Evolutionary conservation across 2,113 vertebrate genomes (phyloP).

Genomic region (Haliaeetus leucogaster): DNA sequence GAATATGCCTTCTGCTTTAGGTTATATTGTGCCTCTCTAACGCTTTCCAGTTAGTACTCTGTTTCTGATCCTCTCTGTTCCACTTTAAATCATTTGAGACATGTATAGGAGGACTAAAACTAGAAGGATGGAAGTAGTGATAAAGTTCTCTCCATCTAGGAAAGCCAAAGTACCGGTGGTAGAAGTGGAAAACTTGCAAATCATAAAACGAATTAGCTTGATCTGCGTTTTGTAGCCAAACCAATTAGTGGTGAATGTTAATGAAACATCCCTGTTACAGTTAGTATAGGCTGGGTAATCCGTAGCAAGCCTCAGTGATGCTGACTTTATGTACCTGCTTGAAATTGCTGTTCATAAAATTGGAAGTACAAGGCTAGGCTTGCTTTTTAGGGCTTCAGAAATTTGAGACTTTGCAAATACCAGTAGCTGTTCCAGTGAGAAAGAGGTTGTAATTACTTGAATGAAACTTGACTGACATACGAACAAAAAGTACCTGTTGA

Average conservation of each 20-base stretch:
- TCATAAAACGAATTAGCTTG: neutral
- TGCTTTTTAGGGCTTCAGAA: neutral
- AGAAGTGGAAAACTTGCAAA: neutral
- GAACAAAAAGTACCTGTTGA: neutral
- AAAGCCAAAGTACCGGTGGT: neutral
- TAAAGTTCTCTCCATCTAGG: neutral
- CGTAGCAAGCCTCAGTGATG: neutral
- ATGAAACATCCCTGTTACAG: neutral
- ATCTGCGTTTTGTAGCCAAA: fast-evolving
- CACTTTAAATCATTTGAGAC: neutral
- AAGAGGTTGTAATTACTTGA: neutral
- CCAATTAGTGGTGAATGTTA: neutral
- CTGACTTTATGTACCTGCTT: neutral
- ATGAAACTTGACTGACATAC: neutral
- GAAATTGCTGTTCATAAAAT: neutral
- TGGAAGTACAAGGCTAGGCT: neutral
- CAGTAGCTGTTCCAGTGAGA: neutral
- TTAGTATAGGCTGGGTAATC: neutral
- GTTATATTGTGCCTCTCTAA: neutral
- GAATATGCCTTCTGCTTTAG: neutral
- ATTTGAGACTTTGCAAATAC: neutral
- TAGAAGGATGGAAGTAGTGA: neutral
- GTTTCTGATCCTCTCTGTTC: neutral
- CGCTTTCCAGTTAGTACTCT: neutral
- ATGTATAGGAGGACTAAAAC: neutral